A percentile compares a stretch with the other conserved stretches of the same genome.
Evolutionary conservation across 2,888 invertebrate species (phyloP).

Genomic region (Stomorhina lunata): DNA sequence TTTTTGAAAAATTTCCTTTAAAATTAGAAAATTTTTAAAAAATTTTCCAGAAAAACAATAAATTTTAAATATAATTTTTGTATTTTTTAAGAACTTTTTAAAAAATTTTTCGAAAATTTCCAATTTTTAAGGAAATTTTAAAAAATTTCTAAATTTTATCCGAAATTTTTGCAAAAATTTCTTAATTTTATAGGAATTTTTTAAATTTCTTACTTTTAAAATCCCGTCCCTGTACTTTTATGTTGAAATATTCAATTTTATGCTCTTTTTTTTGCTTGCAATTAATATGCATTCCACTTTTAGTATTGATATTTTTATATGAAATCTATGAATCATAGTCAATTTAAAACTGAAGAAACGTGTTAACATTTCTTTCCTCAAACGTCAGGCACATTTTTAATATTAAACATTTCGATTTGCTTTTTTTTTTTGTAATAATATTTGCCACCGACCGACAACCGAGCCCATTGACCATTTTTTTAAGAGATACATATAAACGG

Average conservation of each 20-base stretch:
- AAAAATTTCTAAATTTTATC: too few relatives aligned
- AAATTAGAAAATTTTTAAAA: too few relatives aligned
- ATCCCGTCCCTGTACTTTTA: not conserved
- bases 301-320: slow-evolving; percentile 53
- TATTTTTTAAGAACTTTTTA: too few relatives aligned
- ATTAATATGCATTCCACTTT: slow-evolving; percentile 53
- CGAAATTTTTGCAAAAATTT: not conserved
- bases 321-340: slow-evolving; percentile 65
- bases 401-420: slow-evolving; percentile 6
- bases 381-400: slow-evolving; percentile 37
- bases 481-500: slow-evolving; percentile 19
- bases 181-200: not conserved
- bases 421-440: not conserved
- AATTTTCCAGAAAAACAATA: too few relatives aligned
- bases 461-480: slow-evolving; percentile 60
- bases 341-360: slow-evolving; percentile 59
- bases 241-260: not conserved
- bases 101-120: too few relatives aligned
- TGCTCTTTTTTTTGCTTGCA: slow-evolving; percentile 39
- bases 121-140: not conserved
- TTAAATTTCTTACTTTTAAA: not conserved
- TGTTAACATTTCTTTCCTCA: slow-evolving; percentile 66
- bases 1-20: too few relatives aligned
- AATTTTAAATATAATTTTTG: too few relatives aligned
- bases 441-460: slow-evolving; percentile 48